Conservation (phyloP, 2,888 invertebrate genomes). For the Conops quadrifasciatus region DNA sequence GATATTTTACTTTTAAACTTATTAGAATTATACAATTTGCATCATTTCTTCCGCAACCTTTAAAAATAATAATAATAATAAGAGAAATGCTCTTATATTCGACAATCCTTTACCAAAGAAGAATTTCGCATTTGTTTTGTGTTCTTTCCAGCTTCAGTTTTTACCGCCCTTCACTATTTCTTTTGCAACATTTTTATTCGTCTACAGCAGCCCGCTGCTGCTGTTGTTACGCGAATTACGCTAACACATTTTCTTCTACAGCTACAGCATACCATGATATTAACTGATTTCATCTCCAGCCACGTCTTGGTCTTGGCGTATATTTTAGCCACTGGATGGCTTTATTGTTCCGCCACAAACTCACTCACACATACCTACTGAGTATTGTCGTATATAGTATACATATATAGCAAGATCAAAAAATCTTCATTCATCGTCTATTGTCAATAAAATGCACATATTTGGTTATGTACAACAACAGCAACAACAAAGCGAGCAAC, state of each 20-base stretch:
- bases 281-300: conserved; percentile 16
- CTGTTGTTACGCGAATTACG: neutral
- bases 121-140: neutral
- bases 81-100: too few species aligned
- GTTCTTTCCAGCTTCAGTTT: neutral
- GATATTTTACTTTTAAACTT: too few species aligned
- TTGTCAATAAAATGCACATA: conserved; percentile 22
- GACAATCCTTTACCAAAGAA: too few species aligned
- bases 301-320: neutral
- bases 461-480: conserved; percentile 14
- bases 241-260: too few species aligned
- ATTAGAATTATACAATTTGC: too few species aligned
- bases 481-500: neutral
- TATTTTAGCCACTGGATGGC: conserved; percentile 15
- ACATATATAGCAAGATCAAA: too few species aligned
- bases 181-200: neutral
- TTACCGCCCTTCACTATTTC: too few species aligned
- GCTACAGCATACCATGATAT: too few species aligned
- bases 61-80: too few species aligned
- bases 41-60: too few species aligned
- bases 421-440: neutral
- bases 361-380: too few species aligned
- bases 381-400: too few species aligned
- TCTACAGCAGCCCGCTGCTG: conserved; percentile 22
- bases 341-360: conserved; percentile 11